These are phyloP conservation scores for Nomada hirtipes DNA, from an alignment of 2,888 invertebrate genomes.

Conservation along the genomic window DNA sequence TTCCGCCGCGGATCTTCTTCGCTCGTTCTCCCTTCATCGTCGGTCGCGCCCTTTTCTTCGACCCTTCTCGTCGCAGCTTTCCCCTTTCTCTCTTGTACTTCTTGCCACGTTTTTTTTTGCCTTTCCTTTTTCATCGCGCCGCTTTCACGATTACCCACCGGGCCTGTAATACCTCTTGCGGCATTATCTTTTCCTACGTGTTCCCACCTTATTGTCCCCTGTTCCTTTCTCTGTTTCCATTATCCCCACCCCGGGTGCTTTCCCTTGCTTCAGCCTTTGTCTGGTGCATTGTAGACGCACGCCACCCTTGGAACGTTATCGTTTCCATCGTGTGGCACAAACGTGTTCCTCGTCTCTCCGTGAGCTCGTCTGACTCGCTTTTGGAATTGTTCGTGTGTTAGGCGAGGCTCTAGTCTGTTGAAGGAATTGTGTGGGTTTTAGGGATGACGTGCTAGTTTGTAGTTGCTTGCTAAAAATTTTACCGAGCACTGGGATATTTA, in stretches of 20 bases:
- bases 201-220: constrained; percentile 37
- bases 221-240: constrained; percentile 26
- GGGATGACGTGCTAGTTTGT: no score
- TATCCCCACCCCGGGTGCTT: constrained; percentile 3
- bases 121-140: background rate
- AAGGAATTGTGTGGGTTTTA: no score
- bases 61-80: background rate
- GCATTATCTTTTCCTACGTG: constrained; percentile 39
- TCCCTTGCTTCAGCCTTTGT: constrained; percentile 1
- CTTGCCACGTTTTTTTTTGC: background rate
- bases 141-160: constrained; percentile 14
- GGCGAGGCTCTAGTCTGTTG: no score
- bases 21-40: background rate
- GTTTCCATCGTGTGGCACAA: constrained; percentile 19
- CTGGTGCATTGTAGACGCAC: constrained; percentile 21
- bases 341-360: background rate
- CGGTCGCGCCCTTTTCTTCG: background rate
- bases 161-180: constrained; percentile 18
- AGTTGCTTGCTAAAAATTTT: no score
- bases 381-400: no score
- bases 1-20: background rate
- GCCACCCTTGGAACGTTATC: constrained; percentile 21
- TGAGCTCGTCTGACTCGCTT: no score
- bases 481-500: no score
- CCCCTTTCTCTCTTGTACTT: background rate